These are phyloP conservation scores for Macaria liturata DNA, from an alignment of 2,888 invertebrate species.

Conservation along the genomic window DNA sequence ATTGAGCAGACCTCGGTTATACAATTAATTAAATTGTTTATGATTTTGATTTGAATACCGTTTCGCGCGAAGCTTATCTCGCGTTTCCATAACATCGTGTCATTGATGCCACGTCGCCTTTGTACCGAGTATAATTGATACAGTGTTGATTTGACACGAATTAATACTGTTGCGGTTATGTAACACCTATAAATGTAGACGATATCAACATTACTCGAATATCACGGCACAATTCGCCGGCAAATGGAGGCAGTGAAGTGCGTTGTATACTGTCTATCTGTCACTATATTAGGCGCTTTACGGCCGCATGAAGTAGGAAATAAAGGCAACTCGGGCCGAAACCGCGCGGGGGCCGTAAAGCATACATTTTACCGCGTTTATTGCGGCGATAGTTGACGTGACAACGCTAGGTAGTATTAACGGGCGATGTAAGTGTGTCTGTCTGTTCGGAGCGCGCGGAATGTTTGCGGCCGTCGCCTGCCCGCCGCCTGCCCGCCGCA, in stretches of 20 bases:
- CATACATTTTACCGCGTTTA: slow-evolving; percentile 26
- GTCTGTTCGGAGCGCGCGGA: slow-evolving; percentile 39
- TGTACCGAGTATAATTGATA: slow-evolving; percentile 33
- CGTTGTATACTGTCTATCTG: slow-evolving; percentile 17
- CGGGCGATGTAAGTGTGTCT: slow-evolving; percentile 42
- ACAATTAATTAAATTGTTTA: slow-evolving; percentile 23
- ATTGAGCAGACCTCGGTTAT: slow-evolving; percentile 8
- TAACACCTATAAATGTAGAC: slow-evolving; percentile 12
- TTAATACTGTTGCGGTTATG: slow-evolving; percentile 23
- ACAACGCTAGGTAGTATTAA: slow-evolving; percentile 21
- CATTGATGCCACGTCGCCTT: slow-evolving; percentile 29
- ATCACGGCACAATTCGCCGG: slow-evolving; percentile 11
- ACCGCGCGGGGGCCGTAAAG: slow-evolving; percentile 25
- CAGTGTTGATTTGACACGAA: slow-evolving; percentile 34
- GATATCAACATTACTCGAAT: slow-evolving; percentile 11
- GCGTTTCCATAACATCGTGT: slow-evolving; percentile 20
- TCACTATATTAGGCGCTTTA: slow-evolving; percentile 24
- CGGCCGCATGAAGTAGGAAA: slow-evolving; percentile 18
- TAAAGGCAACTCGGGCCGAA: slow-evolving; percentile 18
- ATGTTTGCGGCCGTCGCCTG: slow-evolving; percentile 56
- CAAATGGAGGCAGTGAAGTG: slow-evolving; percentile 16
- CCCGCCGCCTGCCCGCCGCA: slow-evolving; percentile 54
- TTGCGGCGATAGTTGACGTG: slow-evolving; percentile 23
- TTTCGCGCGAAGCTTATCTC: slow-evolving; percentile 21
- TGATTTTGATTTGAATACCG: slow-evolving; percentile 12